Evolutionary conservation across 2,797 vertebrate genomes (phyloP), one percentile per base, ranked within the genome.

Genomic region (Manis crassicaudata): DNA sequence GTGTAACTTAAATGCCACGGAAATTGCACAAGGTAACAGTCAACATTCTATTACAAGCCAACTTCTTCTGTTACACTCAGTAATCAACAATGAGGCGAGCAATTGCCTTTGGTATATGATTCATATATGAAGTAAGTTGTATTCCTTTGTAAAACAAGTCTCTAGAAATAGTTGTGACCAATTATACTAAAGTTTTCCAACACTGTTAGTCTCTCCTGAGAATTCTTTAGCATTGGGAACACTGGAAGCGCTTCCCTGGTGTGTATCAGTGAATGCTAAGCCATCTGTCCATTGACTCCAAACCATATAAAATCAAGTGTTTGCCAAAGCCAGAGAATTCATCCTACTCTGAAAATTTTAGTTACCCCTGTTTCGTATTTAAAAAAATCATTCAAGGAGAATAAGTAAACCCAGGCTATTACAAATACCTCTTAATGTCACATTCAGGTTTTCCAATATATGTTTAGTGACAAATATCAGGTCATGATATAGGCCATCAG

Each of bases 81-180:
- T 88, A 70, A 65, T 96, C 65, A 56, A 32, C 52, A 62, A 37
- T 9, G 76, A 89, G 81, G 58, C 93, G 67, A 80, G 81, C 63
- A 76, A 2, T 90, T 87, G 83, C 65, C 79, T 88, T 88, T 54
- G n/a, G 60, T 92, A 23, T 52, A 54, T 97, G 95, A 96, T 75
- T 96, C 96, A 96, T 85, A 60, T 58, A 91, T 92, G 90, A 96
- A 96, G 80, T 65, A 72, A 88, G 88, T 93, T 95, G 77, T 73
- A 94, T 93, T 86, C 87, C 91, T 95, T 95, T 80, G 63, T 84
- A 62, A 52, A 85, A 70, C 43, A 79, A 77, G 56, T 88, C 67
- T 95, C 29, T 91, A 70, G 52, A 90, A 94, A 82, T 90, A 65
- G 11, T 79, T 73, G 5, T 70, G 81, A 70, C 82, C 58, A 76